These are phyloP conservation scores for Alaudala cheleensis DNA, from an alignment of 2,113 vertebrate genomes.

Conservation along the genomic window DNA sequence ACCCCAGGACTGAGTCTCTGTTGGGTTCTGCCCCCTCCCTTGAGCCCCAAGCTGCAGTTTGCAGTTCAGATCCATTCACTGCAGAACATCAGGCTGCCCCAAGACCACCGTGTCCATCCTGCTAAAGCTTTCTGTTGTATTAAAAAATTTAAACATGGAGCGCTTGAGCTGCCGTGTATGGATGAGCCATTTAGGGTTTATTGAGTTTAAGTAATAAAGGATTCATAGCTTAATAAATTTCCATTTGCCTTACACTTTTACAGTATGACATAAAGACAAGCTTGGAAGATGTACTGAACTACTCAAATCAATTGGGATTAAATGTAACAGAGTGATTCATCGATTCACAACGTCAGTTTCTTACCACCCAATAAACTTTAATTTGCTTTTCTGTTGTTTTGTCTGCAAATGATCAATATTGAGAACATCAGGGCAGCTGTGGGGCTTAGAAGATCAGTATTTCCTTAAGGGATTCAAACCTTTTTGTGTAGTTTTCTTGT, in stretches of 20 bases:
- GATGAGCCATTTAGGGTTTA: conserved; percentile 35
- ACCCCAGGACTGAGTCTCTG: not conserved
- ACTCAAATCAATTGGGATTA: conserved; percentile 37
- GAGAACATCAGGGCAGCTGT: not conserved
- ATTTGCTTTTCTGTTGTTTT: conserved; percentile 57
- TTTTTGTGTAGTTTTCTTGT: not conserved
- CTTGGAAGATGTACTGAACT: conserved; percentile 22
- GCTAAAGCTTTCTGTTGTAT: not conserved
- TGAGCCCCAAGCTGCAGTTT: not conserved
- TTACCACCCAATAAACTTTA: conserved; percentile 38
- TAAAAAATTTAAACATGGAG: conserved; percentile 1
- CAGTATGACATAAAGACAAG: not conserved
- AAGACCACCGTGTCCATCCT: not conserved
- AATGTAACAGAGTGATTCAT: conserved; percentile 24
- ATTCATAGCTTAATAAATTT: conserved; percentile 64
- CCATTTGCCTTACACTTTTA: conserved; percentile 28
- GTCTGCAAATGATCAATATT: conserved; percentile 36
- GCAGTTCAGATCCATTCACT: not conserved
- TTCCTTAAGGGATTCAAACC: not conserved
- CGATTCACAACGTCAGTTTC: conserved; percentile 11
- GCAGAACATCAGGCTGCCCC: not conserved
- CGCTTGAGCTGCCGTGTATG: conserved; percentile 2
- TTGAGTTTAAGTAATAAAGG: conserved; percentile 55
- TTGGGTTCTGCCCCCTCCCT: not conserved
- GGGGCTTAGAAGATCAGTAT: not conserved